Evolutionary conservation across 2,888 invertebrate species (phyloP), one percentile per base, ranked within the genome.

Genomic region (Caenorhabditis wallacei): DNA sequence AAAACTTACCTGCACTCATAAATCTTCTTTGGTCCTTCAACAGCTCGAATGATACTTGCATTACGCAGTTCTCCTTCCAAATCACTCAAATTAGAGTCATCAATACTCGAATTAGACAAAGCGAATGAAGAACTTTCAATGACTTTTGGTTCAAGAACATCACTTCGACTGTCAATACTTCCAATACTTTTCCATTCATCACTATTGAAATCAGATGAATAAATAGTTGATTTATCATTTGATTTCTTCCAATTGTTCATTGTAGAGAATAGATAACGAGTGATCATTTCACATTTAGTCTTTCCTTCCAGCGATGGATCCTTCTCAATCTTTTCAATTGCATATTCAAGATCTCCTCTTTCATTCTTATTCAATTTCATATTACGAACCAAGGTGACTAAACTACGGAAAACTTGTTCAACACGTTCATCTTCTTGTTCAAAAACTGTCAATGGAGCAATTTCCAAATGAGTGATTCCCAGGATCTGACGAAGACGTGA

Each of bases 51-150:
- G 5, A 70, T 63, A 4, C 40, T 54, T 7, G 70, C 20, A 18
- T 18, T 43, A 5, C 64, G 79, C 5, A 79, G 10, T 3, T 18
- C 22, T 20, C 57, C 64, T n/a, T 70, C 70, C 70, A 79, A 69
- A 48, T 79, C 79, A 22, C 40, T 63, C 18, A 79, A 16, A 40
- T 64, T 79, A 5, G 70, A 63, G 18, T 79, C 79, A 18, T 68
- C 43, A 20, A 11, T 61, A 18, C 2, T n/a, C 8, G 57, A 40
- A 43, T 54, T 40, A 16, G 54, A 11, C 24, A 76, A 18, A 11
- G 37, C 59, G 11, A 61, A 76, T 16, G 69, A 76, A 5, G 68
- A 59, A 24, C 59, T 76, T n/a, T 56, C 66, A 7, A 59, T 0
- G 1, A 13, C 37, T 20, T 40, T 59, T n/a, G 7, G 20, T 13